These are phyloP conservation scores for Drosophila phalerata DNA, from an alignment of 2,888 invertebrate species.

Conservation along the genomic window DNA sequence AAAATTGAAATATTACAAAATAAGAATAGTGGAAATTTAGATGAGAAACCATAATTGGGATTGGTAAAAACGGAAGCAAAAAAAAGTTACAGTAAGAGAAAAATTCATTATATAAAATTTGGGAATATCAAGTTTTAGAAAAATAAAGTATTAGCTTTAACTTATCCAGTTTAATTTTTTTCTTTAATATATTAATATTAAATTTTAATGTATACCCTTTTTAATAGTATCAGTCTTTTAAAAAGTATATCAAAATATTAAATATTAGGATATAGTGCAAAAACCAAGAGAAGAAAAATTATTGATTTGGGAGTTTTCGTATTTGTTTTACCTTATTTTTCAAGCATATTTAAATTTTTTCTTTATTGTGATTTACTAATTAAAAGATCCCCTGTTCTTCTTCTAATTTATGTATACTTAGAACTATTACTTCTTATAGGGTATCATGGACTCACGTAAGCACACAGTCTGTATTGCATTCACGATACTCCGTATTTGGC, in stretches of 20 bases:
- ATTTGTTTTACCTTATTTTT: background rate
- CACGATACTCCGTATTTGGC: conserved; percentile 86
- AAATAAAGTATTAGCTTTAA: background rate
- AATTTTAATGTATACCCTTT: no score
- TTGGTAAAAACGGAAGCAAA: no score
- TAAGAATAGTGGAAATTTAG: no score
- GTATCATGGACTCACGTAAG: conserved; percentile 86
- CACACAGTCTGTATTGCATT: conserved; percentile 89
- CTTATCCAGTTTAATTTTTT: background rate
- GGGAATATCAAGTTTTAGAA: background rate
- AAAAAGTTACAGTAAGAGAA: background rate
- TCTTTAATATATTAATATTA: no score
- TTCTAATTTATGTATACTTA: background rate
- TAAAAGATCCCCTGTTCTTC: background rate
- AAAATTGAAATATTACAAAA: background rate
- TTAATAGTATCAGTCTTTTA: no score
- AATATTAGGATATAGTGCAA: no score
- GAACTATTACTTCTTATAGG: background rate
- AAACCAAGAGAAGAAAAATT: no score
- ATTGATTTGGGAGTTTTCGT: no score
- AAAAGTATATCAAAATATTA: no score
- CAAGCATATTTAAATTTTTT: background rate
- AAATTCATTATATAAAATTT: background rate
- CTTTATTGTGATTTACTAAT: background rate
- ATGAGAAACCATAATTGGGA: no score